A percentile compares a stretch with the other conserved stretches of the same genome.
Conservation (phyloP, 2,113 vertebrate species). For the Oreochromis niloticus region DNA sequence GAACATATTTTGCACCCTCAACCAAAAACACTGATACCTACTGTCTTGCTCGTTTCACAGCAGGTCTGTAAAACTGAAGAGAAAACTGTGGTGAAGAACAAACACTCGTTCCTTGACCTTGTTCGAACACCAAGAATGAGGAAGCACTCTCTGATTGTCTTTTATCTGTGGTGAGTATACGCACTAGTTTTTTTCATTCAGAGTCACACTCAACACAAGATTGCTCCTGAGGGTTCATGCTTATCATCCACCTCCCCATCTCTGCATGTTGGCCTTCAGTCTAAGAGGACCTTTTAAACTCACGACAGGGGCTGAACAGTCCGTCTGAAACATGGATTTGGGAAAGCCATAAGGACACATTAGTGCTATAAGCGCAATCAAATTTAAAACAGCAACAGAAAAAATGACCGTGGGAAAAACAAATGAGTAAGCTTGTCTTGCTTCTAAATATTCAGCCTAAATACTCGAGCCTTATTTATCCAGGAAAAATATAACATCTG, state of each 20-base stretch:
- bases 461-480: background rate
- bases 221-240: background rate
- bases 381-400: background rate
- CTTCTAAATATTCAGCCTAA: background rate
- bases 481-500: background rate
- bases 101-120: constrained; percentile 50
- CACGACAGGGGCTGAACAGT: background rate
- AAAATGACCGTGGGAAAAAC: background rate
- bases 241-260: background rate
- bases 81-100: constrained; percentile 8
- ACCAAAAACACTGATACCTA: background rate
- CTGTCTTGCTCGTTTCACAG: background rate
- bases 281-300: background rate
- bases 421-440: background rate
- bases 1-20: background rate
- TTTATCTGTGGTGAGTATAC: constrained; percentile 66
- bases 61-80: constrained; percentile 24
- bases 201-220: background rate
- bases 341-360: background rate
- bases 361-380: background rate
- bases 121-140: constrained; percentile 62
- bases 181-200: background rate
- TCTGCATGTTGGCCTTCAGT: background rate
- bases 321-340: background rate
- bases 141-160: constrained; percentile 59